Conservation (phyloP, 2,797 vertebrate genomes). For the Naso thynnoides region DNA sequence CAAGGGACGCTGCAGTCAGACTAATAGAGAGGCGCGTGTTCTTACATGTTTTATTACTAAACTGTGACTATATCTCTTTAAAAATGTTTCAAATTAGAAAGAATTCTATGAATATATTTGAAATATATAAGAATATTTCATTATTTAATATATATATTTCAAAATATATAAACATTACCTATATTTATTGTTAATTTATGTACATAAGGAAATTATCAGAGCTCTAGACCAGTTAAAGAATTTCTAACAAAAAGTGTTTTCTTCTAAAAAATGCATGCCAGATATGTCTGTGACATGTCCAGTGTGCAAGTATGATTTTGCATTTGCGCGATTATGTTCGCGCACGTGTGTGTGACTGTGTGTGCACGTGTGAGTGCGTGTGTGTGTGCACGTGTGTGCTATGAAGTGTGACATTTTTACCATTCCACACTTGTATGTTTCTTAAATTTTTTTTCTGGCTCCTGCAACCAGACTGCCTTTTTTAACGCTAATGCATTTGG, state of each 20-base stretch:
- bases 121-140: conserved; percentile 86
- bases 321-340: conserved; percentile 73
- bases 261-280: conserved; percentile 80
- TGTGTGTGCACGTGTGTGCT: conserved; percentile 45
- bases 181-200: conserved; percentile 89
- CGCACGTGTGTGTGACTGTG: conserved; percentile 43
- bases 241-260: conserved; percentile 83
- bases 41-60: conserved; percentile 86
- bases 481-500: conserved; percentile 74
- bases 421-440: conserved; percentile 77
- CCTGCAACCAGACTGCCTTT: conserved; percentile 83
- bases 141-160: conserved; percentile 84
- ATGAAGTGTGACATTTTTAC: conserved; percentile 75
- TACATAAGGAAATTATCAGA: conserved; percentile 85
- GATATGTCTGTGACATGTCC: conserved; percentile 88
- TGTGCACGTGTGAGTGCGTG: conserved; percentile 32
- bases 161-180: conserved; percentile 84
- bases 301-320: conserved; percentile 77
- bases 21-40: conserved; percentile 72
- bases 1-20: conserved; percentile 81
- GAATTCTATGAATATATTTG: conserved; percentile 85
- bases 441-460: conserved; percentile 73
- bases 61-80: conserved; percentile 87
- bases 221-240: conserved; percentile 81
- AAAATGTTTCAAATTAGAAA: conserved; percentile 84